Percentiles rank a stretch among this genome's conserved stretches.
Conservation (phyloP, 2,113 vertebrate genomes). For the Eupsittula cactorum region DNA sequence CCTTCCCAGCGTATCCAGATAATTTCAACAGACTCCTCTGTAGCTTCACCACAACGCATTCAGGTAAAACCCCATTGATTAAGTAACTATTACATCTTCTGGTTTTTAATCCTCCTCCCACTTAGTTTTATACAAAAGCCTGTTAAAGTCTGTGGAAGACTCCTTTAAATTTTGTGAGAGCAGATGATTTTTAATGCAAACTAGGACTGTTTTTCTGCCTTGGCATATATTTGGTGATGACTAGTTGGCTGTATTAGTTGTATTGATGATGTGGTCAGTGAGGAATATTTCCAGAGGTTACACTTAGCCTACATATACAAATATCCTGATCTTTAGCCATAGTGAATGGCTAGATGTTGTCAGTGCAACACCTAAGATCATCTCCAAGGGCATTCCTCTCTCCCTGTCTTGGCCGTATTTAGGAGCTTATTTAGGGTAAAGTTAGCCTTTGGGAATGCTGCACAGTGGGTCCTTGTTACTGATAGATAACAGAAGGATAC, state of each 20-base stretch:
- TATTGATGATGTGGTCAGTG: background rate
- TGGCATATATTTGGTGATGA: background rate
- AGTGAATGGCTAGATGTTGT: background rate
- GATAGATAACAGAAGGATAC: background rate
- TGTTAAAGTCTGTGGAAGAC: background rate
- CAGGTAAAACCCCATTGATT: slow-evolving; percentile 78
- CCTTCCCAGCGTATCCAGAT: slow-evolving; percentile 94
- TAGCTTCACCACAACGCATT: slow-evolving; percentile 89
- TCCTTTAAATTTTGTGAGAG: background rate
- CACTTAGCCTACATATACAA: background rate
- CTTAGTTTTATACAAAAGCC: background rate
- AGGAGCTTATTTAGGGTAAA: background rate
- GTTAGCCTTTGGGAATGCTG: background rate
- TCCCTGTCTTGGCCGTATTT: background rate
- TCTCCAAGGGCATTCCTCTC: background rate
- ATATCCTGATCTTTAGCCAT: background rate
- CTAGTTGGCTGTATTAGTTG: background rate
- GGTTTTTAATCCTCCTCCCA: background rate
- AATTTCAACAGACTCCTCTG: slow-evolving; percentile 87
- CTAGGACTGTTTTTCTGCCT: background rate
- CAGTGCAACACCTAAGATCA: background rate
- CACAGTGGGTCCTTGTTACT: background rate
- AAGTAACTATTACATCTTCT: background rate
- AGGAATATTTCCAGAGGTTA: background rate
- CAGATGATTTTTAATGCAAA: background rate